phyloP scores from a whole-genome alignment of 1,140 invertebrate genomes.

The Pararge aegeria region DNA sequence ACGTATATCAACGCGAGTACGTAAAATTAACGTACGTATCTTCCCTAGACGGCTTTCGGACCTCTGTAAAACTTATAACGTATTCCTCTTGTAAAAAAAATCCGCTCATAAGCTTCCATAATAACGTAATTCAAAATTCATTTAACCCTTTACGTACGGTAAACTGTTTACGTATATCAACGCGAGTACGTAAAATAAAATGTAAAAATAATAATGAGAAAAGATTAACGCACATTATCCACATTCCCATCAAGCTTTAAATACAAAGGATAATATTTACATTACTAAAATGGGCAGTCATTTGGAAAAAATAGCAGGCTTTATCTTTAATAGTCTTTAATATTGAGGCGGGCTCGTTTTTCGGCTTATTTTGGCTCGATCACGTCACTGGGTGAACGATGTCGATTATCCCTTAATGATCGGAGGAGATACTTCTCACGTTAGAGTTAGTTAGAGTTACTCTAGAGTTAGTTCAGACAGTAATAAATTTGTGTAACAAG shows the following conservation, averaged over 20 bases:
- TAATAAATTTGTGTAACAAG: not conserved
- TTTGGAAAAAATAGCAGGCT: slow-evolving; percentile 23
- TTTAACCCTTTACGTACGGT: too few relatives aligned
- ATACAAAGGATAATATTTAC: slow-evolving; percentile 9
- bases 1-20: too few relatives aligned
- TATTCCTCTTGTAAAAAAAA: too few relatives aligned
- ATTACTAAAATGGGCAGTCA: slow-evolving; percentile 2
- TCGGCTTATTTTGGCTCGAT: slow-evolving; percentile 9
- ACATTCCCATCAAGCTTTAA: not conserved
- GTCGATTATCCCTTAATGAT: slow-evolving; percentile 9
- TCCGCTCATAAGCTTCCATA: too few relatives aligned
- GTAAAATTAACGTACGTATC: too few relatives aligned
- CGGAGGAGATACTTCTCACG: not conserved
- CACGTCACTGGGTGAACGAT: slow-evolving; percentile 10
- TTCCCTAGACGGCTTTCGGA: too few relatives aligned
- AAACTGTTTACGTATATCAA: too few relatives aligned
- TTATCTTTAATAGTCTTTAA: slow-evolving; percentile 28
- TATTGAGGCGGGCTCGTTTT: slow-evolving; percentile 10
- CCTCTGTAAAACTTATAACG: too few relatives aligned
- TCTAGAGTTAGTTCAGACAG: not conserved
- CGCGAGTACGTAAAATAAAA: too few relatives aligned
- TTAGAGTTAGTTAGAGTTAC: not conserved
- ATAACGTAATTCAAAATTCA: too few relatives aligned
- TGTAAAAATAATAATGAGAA: too few relatives aligned
- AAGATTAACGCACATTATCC: not conserved